Evolutionary conservation across 2,113 vertebrate genomes (phyloP).

Genomic region (Cygnus atratus): DNA sequence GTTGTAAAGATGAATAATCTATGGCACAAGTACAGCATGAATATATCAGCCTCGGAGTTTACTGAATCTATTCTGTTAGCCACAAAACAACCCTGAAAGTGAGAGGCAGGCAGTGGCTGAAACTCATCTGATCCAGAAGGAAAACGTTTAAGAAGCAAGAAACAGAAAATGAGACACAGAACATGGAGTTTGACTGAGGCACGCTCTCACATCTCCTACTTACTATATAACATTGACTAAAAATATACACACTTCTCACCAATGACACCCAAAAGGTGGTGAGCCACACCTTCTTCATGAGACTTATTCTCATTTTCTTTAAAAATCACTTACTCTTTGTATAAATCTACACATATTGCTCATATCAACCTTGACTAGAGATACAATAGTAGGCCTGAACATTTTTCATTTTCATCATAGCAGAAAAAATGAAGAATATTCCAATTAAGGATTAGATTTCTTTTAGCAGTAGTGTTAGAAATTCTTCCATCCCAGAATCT

Average conservation of each 20-base stretch:
- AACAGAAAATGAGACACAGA: background rate
- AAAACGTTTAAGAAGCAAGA: background rate
- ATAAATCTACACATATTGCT: background rate
- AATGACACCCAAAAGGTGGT: background rate
- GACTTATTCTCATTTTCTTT: background rate
- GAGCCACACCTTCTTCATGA: background rate
- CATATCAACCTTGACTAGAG: background rate
- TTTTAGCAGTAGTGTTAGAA: background rate
- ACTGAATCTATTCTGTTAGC: background rate
- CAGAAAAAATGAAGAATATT: background rate
- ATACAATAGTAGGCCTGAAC: background rate
- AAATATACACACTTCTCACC: background rate
- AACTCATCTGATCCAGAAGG: background rate
- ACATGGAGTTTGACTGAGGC: background rate
- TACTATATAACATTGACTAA: background rate
- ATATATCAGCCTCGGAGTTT: background rate
- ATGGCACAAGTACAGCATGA: background rate
- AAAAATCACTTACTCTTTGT: background rate
- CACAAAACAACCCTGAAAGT: background rate
- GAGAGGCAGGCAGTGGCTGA: background rate
- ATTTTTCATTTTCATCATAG: background rate
- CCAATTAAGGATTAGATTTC: background rate
- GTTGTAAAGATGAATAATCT: background rate
- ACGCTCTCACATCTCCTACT: background rate
- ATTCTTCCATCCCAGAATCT: background rate